Conservation (phyloP, 2,888 invertebrate genomes). For the Carabus problematicus region DNA sequence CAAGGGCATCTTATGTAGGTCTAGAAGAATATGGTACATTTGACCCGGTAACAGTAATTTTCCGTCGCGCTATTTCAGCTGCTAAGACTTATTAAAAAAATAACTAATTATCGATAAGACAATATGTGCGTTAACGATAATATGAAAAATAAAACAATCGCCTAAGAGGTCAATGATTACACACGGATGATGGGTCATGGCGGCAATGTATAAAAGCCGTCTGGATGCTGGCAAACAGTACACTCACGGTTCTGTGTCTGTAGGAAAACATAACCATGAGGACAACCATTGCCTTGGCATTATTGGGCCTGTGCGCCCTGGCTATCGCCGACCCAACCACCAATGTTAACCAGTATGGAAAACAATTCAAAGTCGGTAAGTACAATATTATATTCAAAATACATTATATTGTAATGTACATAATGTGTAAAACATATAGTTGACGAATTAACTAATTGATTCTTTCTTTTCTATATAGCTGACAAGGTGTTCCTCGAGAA, state of each 20-base stretch:
- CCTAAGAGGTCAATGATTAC: slow-evolving; percentile 1
- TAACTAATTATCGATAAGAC: too few species aligned
- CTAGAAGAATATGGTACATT: too few species aligned
- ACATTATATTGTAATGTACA: background rate
- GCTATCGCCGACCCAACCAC: slow-evolving; percentile 56
- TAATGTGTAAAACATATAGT: background rate
- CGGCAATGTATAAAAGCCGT: background rate
- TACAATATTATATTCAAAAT: slow-evolving; percentile 20
- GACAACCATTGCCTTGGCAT: slow-evolving; percentile 38
- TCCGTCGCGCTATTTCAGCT: too few species aligned
- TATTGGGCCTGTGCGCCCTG: slow-evolving; percentile 44
- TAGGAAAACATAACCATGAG: slow-evolving; percentile 43
- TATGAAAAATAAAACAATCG: too few species aligned
- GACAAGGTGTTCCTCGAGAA: slow-evolving; percentile 20
- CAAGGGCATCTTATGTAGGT: too few species aligned
- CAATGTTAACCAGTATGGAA: slow-evolving; percentile 51
- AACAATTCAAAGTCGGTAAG: slow-evolving; percentile 56
- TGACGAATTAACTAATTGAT: too few species aligned
- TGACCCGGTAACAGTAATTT: too few species aligned
- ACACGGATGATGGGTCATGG: background rate
- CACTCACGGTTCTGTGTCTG: slow-evolving; percentile 33
- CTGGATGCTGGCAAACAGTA: background rate
- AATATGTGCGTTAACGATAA: too few species aligned
- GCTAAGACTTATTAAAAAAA: too few species aligned
- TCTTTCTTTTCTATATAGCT: slow-evolving; percentile 4